phyloP scores from a whole-genome alignment of 2,888 invertebrate species.

The Sphinx pinastri region DNA sequence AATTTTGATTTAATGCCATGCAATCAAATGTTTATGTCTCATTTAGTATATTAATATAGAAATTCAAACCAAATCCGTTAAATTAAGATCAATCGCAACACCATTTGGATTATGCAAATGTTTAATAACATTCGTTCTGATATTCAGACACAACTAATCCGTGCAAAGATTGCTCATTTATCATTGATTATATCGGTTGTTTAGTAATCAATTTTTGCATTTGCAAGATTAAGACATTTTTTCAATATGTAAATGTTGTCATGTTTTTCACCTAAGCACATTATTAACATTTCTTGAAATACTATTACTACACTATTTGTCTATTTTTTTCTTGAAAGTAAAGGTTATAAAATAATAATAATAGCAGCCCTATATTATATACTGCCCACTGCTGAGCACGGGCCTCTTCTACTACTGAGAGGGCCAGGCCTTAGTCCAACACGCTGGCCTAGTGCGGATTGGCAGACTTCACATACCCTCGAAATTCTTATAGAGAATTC shows the following conservation, averaged over 20 bases:
- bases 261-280: neutral
- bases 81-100: conserved; percentile 13
- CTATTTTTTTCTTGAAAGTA: no score
- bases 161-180: neutral
- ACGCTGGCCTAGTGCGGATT: no score
- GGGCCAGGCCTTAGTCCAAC: no score
- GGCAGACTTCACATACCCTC: no score
- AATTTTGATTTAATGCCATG: conserved; percentile 6
- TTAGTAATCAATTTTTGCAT: conserved; percentile 8
- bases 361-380: no score
- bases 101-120: conserved; percentile 19
- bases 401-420: no score
- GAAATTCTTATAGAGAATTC: no score
- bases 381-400: no score
- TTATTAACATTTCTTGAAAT: neutral
- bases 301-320: neutral
- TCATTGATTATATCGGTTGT: neutral
- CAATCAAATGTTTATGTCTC: conserved; percentile 13
- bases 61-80: conserved; percentile 1
- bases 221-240: conserved; percentile 1
- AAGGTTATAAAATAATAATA: no score
- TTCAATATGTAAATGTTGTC: conserved; percentile 14
- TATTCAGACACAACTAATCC: neutral
- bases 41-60: conserved; percentile 17
- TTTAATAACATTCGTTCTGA: conserved; percentile 26